Conservation (phyloP, 2,888 invertebrate species). For the Trichacis sp. region DNA sequence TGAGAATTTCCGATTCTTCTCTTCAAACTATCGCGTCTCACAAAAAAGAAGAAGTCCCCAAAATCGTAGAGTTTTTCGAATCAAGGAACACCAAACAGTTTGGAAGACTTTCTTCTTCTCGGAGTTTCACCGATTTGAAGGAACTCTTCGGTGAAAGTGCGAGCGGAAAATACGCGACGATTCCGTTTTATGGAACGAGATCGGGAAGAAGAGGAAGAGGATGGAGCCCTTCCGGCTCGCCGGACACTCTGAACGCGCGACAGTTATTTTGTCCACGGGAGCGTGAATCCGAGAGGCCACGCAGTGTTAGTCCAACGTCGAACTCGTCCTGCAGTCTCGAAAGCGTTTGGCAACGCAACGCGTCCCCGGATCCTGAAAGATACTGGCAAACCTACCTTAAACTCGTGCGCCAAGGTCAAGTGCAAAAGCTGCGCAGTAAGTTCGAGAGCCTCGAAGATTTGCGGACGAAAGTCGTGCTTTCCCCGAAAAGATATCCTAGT, state of each 20-base stretch:
- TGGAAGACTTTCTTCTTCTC: conserved; percentile 71
- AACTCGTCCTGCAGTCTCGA: conserved; percentile 75
- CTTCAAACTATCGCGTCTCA: conserved; percentile 77
- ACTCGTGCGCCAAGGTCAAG: conserved; percentile 82
- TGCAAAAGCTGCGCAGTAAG: conserved; percentile 80
- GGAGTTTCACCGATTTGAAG: conserved; percentile 81
- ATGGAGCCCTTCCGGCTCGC: conserved; percentile 56
- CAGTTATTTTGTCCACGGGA: conserved; percentile 65
- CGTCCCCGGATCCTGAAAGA: conserved; percentile 80
- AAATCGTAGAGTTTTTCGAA: conserved; percentile 86
- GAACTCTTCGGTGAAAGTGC: conserved; percentile 85
- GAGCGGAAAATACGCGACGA: conserved; percentile 73
- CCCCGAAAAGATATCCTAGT: conserved; percentile 76
- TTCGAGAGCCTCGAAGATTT: conserved; percentile 79
- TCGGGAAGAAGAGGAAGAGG: conserved; percentile 43
- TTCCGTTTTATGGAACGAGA: conserved; percentile 62
- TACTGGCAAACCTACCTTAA: conserved; percentile 79
- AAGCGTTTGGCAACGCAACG: conserved; percentile 78
- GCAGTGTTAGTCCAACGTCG: conserved; percentile 66
- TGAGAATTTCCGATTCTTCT: conserved; percentile 77
- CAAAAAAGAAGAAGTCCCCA: conserved; percentile 75
- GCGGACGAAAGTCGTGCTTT: conserved; percentile 52
- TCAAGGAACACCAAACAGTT: conserved; percentile 72
- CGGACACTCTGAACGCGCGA: conserved; percentile 59
- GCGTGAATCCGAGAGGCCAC: conserved; percentile 61